Evolutionary conservation across 37 sponge, comb jelly and placozoan genomes (phyloP).

Genomic region (Geodia barretti): DNA sequence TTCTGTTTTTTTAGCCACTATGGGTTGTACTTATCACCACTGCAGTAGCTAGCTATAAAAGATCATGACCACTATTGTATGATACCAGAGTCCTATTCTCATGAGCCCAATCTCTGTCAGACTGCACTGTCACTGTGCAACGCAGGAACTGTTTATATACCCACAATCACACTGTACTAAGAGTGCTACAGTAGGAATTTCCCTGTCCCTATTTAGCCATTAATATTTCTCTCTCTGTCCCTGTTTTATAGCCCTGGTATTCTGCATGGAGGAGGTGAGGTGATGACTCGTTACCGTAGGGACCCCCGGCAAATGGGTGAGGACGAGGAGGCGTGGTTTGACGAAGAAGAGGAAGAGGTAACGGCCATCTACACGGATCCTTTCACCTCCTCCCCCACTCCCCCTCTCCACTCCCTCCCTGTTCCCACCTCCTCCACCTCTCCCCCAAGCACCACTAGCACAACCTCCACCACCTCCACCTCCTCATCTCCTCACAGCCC

Average conservation of each 20-base stretch:
- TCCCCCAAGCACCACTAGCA: background rate
- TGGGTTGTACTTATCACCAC: too few species aligned
- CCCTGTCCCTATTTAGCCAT: background rate
- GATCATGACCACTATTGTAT: too few species aligned
- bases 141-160: too few species aligned
- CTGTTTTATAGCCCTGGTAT: background rate
- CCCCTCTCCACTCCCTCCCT: background rate
- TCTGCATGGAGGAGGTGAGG: conserved; percentile 7
- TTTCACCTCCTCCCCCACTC: background rate
- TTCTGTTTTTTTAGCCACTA: too few species aligned
- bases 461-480: background rate
- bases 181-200: too few species aligned
- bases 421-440: background rate
- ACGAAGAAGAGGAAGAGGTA: conserved; percentile 81
- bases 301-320: conserved; percentile 88
- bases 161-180: too few species aligned
- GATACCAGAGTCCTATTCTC: too few species aligned
- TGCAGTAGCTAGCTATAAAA: too few species aligned
- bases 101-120: too few species aligned
- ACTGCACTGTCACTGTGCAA: too few species aligned
- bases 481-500: background rate
- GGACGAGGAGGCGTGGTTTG: conserved; percentile 94
- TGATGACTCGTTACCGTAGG: conserved; percentile 51
- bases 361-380: background rate
- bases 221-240: background rate